Evolutionary conservation across 2,888 invertebrate species (phyloP), one percentile per base, ranked within the genome.

Genomic region (Emmelina monodactyla): DNA sequence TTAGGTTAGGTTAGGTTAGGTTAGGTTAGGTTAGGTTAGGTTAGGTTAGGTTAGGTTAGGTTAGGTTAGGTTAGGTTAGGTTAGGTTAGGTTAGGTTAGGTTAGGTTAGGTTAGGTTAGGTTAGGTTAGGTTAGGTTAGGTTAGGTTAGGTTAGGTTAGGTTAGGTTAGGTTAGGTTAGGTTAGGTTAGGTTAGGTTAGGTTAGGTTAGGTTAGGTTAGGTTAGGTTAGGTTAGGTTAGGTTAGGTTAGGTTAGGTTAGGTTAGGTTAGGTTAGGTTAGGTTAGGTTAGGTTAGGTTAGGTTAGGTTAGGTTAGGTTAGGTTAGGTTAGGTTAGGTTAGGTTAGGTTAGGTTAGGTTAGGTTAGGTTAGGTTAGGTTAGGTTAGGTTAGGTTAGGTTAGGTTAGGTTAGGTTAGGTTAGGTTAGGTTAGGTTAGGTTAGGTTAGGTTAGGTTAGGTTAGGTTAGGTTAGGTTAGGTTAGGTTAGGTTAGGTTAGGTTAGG

Each of bases 301-400:
- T 32, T 47, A 46, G 46, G 45, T 46, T 45, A 45, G 46, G 47
- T 46, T 46, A 42, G 46, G 47, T 45, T 44, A 45, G 46, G 45
- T 47, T 45, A 45, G 44, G 44, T 44, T 46, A 43, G 44, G 45
- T 43, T 45, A 44, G 45, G 47, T 47, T 48, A 46, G 48, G 48
- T 46, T 46, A 46, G 47, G 48, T 46, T 50, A 43, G 46, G 46
- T 44, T 45, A 48, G 43, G 46, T 47, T 46, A 49, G 49, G 49
- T 46, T 46, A 48, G 48, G 48, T 50, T 50, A 45, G 50, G 50
- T 49, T 49, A 47, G 49, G 47, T 50, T 47, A 46, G 49, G 47
- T 49, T 49, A 47, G 47, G 46, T 49, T 49, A 49, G 49, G 49
- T 46, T 49, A 45, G 46, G 49, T 46, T 47, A 44, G 49, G 48